phyloP scores from a whole-genome alignment of 2,888 invertebrate species.

The Amaurobius ferox region DNA sequence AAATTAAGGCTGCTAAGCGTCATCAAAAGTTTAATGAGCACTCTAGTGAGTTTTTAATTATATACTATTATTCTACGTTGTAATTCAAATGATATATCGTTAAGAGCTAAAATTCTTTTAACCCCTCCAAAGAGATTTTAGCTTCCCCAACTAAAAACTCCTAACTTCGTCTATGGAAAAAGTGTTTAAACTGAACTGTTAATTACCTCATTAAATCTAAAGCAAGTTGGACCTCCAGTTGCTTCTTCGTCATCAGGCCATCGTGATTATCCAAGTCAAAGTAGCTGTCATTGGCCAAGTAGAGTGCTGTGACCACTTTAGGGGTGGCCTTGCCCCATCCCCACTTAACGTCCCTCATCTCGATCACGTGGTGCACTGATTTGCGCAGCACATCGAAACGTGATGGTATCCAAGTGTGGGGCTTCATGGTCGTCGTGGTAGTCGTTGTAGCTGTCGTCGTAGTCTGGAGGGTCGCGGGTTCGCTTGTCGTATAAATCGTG shows the following conservation, averaged over 20 bases:
- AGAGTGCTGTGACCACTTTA: slow-evolving; percentile 33
- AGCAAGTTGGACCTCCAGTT: slow-evolving; percentile 56
- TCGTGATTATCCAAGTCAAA: slow-evolving; percentile 39
- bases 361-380: slow-evolving; percentile 36
- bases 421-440: background rate
- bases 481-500: background rate
- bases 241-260: slow-evolving; percentile 52
- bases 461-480: background rate
- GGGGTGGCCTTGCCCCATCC: slow-evolving; percentile 51
- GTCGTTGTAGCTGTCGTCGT: background rate
- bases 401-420: slow-evolving; percentile 39
- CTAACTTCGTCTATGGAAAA: too few species aligned
- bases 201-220: slow-evolving; percentile 51
- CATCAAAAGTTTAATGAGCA: too few species aligned
- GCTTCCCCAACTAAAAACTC: too few species aligned
- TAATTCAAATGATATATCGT: too few species aligned
- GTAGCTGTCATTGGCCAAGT: slow-evolving; percentile 47
- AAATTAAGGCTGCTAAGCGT: too few species aligned
- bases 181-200: too few species aligned
- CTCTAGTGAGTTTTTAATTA: too few species aligned
- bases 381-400: slow-evolving; percentile 42
- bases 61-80: too few species aligned
- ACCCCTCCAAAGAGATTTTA: too few species aligned
- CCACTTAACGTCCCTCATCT: slow-evolving; percentile 41
- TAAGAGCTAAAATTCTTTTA: too few species aligned